These are phyloP conservation scores for Crambe crambe DNA, from an alignment of 37 sponge, comb jelly and placozoan genomes.

Conservation along the genomic window DNA sequence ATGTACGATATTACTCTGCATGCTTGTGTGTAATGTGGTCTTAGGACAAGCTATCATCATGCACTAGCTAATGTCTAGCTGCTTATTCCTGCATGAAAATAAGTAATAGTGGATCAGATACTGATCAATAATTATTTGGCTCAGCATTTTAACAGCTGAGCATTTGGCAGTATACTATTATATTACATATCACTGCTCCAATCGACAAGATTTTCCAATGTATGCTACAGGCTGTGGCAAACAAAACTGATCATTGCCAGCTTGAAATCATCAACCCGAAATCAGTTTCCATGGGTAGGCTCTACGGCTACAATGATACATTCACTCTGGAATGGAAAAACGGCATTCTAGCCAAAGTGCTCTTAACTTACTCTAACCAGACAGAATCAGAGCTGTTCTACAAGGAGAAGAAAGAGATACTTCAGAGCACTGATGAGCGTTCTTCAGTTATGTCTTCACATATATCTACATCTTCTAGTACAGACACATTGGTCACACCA, in stretches of 20 bases:
- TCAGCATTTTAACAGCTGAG: too few species aligned
- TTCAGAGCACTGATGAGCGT: too few species aligned
- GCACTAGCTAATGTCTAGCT: too few species aligned
- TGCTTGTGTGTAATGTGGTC: too few species aligned
- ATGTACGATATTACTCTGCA: too few species aligned
- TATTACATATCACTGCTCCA: too few species aligned
- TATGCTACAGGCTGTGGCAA: neutral
- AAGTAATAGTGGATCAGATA: too few species aligned
- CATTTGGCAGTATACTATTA: too few species aligned
- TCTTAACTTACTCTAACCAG: conserved; percentile 24
- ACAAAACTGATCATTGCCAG: conserved; percentile 26
- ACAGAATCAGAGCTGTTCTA: neutral
- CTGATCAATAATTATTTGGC: too few species aligned
- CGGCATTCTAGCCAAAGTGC: conserved; percentile 56
- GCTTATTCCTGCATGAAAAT: too few species aligned
- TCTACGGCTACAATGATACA: conserved; percentile 63
- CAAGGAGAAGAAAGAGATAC: neutral
- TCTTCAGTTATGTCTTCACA: neutral
- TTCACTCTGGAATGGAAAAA: conserved; percentile 70
- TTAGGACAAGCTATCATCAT: too few species aligned
- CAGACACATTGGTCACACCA: neutral
- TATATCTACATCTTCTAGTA: neutral
- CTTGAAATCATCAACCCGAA: conserved; percentile 65
- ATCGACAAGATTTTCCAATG: neutral
- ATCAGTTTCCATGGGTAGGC: conserved; percentile 51